A percentile compares a stretch with the other conserved stretches of the same genome.
These are phyloP conservation scores for Belgica antarctica DNA, from an alignment of 2,888 invertebrate species.

Conservation along the genomic window DNA sequence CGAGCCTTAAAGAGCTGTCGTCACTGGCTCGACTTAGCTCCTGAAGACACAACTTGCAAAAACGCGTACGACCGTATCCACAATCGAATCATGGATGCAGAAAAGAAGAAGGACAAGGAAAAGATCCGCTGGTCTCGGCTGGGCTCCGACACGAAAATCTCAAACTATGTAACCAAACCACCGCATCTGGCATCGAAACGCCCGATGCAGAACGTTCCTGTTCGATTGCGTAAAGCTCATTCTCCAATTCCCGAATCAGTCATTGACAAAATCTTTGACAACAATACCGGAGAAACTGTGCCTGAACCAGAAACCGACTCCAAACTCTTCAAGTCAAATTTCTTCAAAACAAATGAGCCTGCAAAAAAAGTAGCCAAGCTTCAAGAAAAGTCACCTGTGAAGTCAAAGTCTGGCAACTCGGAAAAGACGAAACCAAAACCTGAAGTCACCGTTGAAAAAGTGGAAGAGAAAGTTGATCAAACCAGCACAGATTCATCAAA, in stretches of 20 bases:
- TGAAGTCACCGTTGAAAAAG: conserved; percentile 8
- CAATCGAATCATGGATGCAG: conserved; percentile 4
- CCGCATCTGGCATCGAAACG: conserved; percentile 51
- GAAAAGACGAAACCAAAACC: conserved; percentile 7
- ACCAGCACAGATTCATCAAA: too few relatives aligned
- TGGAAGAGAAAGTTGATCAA: not conserved
- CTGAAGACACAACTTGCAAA: conserved; percentile 70
- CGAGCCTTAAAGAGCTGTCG: conserved; percentile 71
- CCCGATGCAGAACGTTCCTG: conserved; percentile 49
- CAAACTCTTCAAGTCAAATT: conserved; percentile 33
- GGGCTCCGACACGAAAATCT: conserved; percentile 48
- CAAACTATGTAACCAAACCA: conserved; percentile 51
- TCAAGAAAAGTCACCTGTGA: not conserved
- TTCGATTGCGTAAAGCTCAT: conserved; percentile 48
- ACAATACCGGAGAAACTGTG: conserved; percentile 38
- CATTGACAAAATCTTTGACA: conserved; percentile 54
- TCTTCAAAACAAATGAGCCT: not conserved
- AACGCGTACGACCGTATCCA: conserved; percentile 49
- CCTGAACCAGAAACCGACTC: conserved; percentile 12
- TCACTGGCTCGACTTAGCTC: conserved; percentile 71
- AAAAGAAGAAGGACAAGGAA: conserved; percentile 27
- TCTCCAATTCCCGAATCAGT: conserved; percentile 52
- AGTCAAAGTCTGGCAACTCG: not conserved
- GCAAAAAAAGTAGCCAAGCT: not conserved
- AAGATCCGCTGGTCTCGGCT: conserved; percentile 43